phyloP scores from a whole-genome alignment of 2,113 vertebrate species.

The Pristiophorus japonicus region DNA sequence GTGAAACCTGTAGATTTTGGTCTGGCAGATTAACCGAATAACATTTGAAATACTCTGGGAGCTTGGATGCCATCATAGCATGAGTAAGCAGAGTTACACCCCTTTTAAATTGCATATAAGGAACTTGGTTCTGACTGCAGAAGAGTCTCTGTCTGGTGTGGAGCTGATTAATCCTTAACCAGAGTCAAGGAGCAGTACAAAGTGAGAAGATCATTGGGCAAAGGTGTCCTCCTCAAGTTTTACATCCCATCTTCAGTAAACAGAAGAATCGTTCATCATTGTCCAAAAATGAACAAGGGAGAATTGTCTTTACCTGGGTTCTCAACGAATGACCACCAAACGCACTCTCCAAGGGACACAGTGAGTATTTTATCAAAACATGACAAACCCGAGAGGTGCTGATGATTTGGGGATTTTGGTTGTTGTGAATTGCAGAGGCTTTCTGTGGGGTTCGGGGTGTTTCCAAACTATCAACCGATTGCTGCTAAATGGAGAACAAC shows the following conservation, averaged over 20 bases:
- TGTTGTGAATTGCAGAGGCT: neutral
- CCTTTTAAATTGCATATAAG: constrained; percentile 29
- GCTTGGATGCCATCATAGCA: neutral
- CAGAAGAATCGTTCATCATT: neutral
- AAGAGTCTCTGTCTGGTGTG: too few relatives aligned
- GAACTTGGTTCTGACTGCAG: neutral
- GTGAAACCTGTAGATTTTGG: neutral
- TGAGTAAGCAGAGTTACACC: constrained; percentile 7
- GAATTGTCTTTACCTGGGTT: neutral
- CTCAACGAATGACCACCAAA: neutral
- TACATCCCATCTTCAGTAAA: neutral
- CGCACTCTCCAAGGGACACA: neutral
- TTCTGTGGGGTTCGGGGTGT: neutral
- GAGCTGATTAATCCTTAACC: neutral
- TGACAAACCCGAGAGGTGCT: neutral
- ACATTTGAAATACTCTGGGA: neutral
- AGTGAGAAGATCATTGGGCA: neutral
- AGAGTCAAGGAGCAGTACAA: neutral
- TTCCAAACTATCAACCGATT: neutral
- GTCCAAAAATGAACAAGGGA: neutral
- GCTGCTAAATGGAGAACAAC: neutral
- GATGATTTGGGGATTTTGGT: neutral
- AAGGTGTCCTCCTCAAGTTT: neutral
- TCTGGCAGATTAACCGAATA: neutral
- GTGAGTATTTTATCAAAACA: neutral